These are phyloP conservation scores for Oryzaephilus surinamensis DNA, from an alignment of 1,140 invertebrate genomes.

Conservation along the genomic window DNA sequence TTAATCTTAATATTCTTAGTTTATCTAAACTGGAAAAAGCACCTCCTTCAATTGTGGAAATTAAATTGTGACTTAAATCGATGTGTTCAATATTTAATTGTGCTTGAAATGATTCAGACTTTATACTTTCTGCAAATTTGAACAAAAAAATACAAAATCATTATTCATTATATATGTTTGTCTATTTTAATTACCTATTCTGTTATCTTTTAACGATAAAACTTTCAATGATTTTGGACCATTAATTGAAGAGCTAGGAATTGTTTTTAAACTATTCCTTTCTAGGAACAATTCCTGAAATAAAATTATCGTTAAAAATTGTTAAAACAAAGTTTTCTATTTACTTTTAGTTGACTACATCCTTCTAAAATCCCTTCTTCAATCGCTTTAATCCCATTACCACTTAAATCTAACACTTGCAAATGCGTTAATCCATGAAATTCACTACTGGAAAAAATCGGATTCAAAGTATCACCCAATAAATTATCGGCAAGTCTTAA, in stretches of 20 bases:
- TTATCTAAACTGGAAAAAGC: slow-evolving; percentile 56
- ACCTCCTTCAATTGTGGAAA: slow-evolving; percentile 60
- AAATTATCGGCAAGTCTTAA: slow-evolving; percentile 68
- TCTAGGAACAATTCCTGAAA: slow-evolving; percentile 69
- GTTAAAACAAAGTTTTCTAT: slow-evolving; percentile 3
- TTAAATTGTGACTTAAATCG: slow-evolving; percentile 65
- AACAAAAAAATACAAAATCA: neutral
- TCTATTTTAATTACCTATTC: slow-evolving; percentile 54
- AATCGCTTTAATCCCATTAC: slow-evolving; percentile 66
- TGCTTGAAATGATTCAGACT: slow-evolving; percentile 52
- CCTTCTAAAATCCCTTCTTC: slow-evolving; percentile 80
- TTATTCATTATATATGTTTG: neutral
- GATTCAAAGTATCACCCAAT: slow-evolving; percentile 78
- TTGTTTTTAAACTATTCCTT: slow-evolving; percentile 58
- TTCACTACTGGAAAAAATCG: slow-evolving; percentile 77
- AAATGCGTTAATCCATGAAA: slow-evolving; percentile 64
- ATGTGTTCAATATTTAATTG: slow-evolving; percentile 57
- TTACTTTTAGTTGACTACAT: slow-evolving; percentile 59
- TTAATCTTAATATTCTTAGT: slow-evolving; percentile 58
- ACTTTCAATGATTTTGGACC: slow-evolving; percentile 60
- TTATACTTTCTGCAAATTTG: slow-evolving; percentile 47
- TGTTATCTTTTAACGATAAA: slow-evolving; percentile 64
- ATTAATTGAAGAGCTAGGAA: slow-evolving; percentile 69
- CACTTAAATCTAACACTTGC: slow-evolving; percentile 63
- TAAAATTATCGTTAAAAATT: slow-evolving; percentile 4